Conservation (phyloP, 2,888 invertebrate species). For the Siphlonurus alternatus region DNA sequence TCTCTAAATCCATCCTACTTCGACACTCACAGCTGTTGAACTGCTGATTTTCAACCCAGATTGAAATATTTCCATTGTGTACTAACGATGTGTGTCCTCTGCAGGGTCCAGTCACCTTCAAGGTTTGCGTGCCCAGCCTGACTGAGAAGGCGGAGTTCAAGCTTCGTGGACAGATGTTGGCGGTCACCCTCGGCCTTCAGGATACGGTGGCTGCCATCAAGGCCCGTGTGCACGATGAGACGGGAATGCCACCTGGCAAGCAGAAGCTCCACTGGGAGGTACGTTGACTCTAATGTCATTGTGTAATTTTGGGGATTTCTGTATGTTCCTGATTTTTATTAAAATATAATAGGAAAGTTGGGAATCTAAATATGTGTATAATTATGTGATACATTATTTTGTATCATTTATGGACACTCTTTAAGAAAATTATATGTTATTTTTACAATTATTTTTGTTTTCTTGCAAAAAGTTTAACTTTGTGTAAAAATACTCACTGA, state of each 20-base stretch:
- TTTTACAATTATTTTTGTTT: no score
- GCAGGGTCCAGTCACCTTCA: conserved; percentile 27
- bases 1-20: no score
- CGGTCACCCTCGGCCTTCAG: conserved; percentile 54
- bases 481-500: no score
- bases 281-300: conserved; percentile 19
- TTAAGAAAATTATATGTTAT: no score
- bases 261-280: conserved; percentile 93
- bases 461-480: no score
- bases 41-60: no score
- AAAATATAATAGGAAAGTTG: neutral
- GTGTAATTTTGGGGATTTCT: conserved; percentile 4
- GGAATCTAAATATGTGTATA: neutral
- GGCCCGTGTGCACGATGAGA: conserved; percentile 65
- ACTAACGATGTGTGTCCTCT: no score
- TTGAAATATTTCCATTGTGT: no score
- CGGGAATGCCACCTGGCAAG: conserved; percentile 90
- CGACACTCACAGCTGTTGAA: no score
- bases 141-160: conserved; percentile 92
- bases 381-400: no score
- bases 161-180: conserved; percentile 74
- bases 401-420: no score
- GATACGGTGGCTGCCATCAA: conserved; percentile 77
- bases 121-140: conserved; percentile 64
- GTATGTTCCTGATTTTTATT: conserved; percentile 4